phyloP scores from a whole-genome alignment of 2,888 invertebrate species.

The Aspidapion aeneum region DNA sequence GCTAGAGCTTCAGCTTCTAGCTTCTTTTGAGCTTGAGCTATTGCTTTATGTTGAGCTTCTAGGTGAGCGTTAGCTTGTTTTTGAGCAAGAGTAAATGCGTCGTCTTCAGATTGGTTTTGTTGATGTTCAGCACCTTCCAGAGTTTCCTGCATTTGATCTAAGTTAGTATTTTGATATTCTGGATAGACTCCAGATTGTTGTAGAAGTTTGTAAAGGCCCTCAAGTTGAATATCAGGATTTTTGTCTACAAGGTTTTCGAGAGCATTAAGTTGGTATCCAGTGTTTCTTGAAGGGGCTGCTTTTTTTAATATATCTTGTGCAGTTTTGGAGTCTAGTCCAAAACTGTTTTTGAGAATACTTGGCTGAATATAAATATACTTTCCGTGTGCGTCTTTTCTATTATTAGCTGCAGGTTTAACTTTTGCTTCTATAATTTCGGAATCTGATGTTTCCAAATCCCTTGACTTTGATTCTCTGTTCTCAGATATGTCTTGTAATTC shows the following conservation, averaged over 20 bases:
- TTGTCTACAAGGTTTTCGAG: constrained; percentile 51
- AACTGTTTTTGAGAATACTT: constrained; percentile 23
- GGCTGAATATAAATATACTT: constrained; percentile 32
- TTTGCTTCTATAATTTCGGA: constrained; percentile 23
- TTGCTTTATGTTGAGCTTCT: constrained; percentile 37
- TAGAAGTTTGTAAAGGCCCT: constrained; percentile 51
- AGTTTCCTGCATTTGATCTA: not conserved
- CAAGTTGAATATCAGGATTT: constrained; percentile 50
- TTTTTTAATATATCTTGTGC: constrained; percentile 21
- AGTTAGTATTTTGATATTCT: not conserved
- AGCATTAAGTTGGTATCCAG: constrained; percentile 42
- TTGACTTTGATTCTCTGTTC: constrained; percentile 9
- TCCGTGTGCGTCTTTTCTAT: constrained; percentile 12
- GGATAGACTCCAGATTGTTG: constrained; percentile 20
- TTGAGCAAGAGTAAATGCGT: constrained; percentile 36
- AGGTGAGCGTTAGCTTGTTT: constrained; percentile 38
- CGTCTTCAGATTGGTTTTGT: constrained; percentile 27
- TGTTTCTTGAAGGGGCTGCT: constrained; percentile 6
- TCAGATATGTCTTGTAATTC: constrained; percentile 14
- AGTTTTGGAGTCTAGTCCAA: constrained; percentile 18
- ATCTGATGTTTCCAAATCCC: constrained; percentile 22
- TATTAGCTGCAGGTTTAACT: constrained; percentile 11
- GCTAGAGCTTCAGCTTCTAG: constrained; percentile 32
- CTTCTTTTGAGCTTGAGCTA: constrained; percentile 29
- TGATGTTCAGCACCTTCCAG: constrained; percentile 7